Evolutionary conservation across 2,888 invertebrate genomes (phyloP), one percentile per base, ranked within the genome.

Genomic region (Scaptomyza caliginosa): DNA sequence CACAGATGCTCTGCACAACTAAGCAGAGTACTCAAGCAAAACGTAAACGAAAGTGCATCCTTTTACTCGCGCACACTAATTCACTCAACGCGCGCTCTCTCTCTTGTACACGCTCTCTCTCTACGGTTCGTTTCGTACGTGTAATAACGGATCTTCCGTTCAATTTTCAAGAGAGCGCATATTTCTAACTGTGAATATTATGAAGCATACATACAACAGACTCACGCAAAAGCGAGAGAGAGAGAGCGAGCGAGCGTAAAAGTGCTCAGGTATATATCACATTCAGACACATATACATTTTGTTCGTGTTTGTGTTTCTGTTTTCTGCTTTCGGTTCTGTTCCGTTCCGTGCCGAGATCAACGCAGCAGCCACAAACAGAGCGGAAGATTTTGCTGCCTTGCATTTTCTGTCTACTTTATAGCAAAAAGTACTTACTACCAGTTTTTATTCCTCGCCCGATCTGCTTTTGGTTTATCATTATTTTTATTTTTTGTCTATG

Each of bases 241-340:
- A 48, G 43, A 49, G 49, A 28, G 42, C 1, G 28, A 1, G 21
- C 24, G 49, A 30, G 30, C 4, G 39, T n/a, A n/a, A 36, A 10
- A 16, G 8, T 6, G 5, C 38, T 32, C 56, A 62, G 54, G 51
- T 60, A 55, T 21, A 24, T 16, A 5, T 8, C 4, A 8, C n/a
- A 17, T 17, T 26, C 45, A n/a, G 45, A 24, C 6, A n/a, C 3
- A n/a, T n/a, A 19, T 10, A n/a, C 28, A 45, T 63, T 68, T 76
- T 86, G 52, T 74, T 82, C 80, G 73, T 11, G 67, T 49, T 49
- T 10, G 32, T 45, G 51, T 55, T 46, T 28, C 30, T 42, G 42
- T 62, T 28, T 55, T 21, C 11, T 48, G 30, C 11, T 32, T 21
- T 50, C 8, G 6, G 40, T 40, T 19, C 16, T 21, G 21, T 58